phyloP scores from a whole-genome alignment of 2,888 invertebrate genomes.

The Erynnis tages region DNA sequence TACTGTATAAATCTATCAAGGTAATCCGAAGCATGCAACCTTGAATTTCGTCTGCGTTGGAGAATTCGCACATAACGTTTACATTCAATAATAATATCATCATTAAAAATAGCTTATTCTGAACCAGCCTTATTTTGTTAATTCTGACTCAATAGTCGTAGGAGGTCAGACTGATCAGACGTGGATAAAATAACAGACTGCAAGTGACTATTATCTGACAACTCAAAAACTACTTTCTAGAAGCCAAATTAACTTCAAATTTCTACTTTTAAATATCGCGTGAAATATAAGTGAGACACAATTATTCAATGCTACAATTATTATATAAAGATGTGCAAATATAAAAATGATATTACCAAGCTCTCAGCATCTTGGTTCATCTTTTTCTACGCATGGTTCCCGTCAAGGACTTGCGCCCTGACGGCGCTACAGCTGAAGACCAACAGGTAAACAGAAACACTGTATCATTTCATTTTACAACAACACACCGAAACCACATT shows the following conservation, averaged over 20 bases:
- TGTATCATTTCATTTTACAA: conserved; percentile 73
- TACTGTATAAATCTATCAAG: neutral
- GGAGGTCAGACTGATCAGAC: conserved; percentile 22
- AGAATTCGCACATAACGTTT: conserved; percentile 45
- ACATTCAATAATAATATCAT: conserved; percentile 55
- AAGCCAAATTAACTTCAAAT: no score
- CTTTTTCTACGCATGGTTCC: conserved; percentile 85
- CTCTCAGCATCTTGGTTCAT: conserved; percentile 87
- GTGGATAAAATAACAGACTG: conserved; percentile 4
- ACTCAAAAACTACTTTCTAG: neutral
- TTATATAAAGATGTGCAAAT: conserved; percentile 31
- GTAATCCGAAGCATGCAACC: conserved; percentile 35
- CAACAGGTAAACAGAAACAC: conserved; percentile 64
- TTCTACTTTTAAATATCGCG: neutral
- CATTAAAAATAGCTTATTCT: conserved; percentile 60
- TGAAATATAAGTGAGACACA: neutral
- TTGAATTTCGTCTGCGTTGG: conserved; percentile 49
- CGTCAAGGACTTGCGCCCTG: conserved; percentile 65
- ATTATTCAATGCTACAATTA: neutral
- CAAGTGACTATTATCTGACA: neutral
- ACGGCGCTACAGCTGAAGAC: conserved; percentile 56
- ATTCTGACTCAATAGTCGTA: conserved; percentile 40
- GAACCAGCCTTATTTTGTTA: conserved; percentile 44
- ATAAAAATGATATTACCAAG: conserved; percentile 83
- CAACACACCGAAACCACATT: conserved; percentile 75